Conservation (phyloP, 2,888 invertebrate genomes). For the Xestoiulus laeticollis region DNA sequence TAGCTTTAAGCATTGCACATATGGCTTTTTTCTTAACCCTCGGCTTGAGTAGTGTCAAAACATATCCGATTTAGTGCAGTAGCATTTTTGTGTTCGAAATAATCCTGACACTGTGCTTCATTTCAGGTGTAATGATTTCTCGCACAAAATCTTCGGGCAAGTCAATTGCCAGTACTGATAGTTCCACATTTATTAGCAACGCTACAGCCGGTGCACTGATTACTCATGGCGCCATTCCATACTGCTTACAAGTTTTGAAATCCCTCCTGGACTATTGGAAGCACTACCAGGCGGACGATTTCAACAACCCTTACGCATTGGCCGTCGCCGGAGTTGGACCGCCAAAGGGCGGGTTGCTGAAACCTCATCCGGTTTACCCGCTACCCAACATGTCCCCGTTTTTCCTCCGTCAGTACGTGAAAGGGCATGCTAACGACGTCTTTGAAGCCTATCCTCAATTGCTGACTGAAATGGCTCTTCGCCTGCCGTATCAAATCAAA, state of each 20-base stretch:
- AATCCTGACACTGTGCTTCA: too few species aligned
- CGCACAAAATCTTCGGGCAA: slow-evolving; percentile 72
- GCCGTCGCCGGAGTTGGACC: slow-evolving; percentile 54
- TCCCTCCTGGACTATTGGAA: slow-evolving; percentile 79
- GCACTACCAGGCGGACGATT: slow-evolving; percentile 59
- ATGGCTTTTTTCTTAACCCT: too few species aligned
- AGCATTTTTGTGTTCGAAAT: too few species aligned
- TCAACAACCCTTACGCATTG: neutral
- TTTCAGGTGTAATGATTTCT: slow-evolving; percentile 77
- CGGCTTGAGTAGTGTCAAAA: too few species aligned
- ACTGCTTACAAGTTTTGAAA: slow-evolving; percentile 77
- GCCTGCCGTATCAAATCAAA: slow-evolving; percentile 92
- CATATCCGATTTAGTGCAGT: too few species aligned
- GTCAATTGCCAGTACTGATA: slow-evolving; percentile 65
- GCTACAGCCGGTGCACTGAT: slow-evolving; percentile 76
- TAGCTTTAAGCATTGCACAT: too few species aligned
- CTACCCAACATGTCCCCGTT: slow-evolving; percentile 96
- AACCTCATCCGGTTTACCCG: slow-evolving; percentile 78
- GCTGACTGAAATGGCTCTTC: slow-evolving; percentile 93
- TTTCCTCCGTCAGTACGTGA: slow-evolving; percentile 82
- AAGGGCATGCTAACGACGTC: slow-evolving; percentile 88
- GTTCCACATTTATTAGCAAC: slow-evolving; percentile 72
- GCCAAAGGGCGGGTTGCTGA: slow-evolving; percentile 69
- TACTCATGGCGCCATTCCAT: slow-evolving; percentile 76
- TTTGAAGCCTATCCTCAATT: slow-evolving; percentile 93